Evolutionary conservation across 2,797 vertebrate genomes (phyloP).

Genomic region (Podarcis siculus): DNA sequence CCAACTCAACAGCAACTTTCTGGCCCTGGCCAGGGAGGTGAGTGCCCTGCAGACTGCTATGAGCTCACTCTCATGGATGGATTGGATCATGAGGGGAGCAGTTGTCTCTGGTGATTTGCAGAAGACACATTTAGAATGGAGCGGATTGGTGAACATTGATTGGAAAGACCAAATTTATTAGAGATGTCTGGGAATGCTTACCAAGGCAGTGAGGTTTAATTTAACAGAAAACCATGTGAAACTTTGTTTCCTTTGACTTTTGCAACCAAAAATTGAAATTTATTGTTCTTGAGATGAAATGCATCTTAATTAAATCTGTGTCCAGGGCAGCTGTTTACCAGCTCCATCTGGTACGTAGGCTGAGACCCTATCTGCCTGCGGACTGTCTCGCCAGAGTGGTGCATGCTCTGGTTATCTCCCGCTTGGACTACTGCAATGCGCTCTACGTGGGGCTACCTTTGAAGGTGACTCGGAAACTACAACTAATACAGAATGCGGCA

Average conservation of each 20-base stretch:
- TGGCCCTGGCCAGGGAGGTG: conserved; percentile 96
- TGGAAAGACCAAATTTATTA: background rate
- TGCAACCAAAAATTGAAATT: background rate
- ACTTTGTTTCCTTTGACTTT: background rate
- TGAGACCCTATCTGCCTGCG: too few species aligned
- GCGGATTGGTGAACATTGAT: background rate
- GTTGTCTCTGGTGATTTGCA: background rate
- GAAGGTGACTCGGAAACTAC: too few species aligned
- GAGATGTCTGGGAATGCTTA: background rate
- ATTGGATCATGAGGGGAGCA: background rate
- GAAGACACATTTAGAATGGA: background rate
- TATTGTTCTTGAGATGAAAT: too few species aligned
- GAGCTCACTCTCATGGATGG: background rate
- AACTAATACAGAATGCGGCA: too few species aligned
- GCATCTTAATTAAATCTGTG: too few species aligned
- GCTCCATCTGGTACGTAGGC: too few species aligned
- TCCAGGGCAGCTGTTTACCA: too few species aligned
- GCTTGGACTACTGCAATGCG: too few species aligned
- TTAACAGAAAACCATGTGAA: background rate
- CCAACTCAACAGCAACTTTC: conserved; percentile 98
- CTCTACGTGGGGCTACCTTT: too few species aligned
- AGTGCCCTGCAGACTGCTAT: conserved; percentile 27
- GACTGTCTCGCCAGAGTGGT: too few species aligned
- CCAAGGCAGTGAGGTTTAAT: background rate
- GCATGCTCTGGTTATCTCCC: too few species aligned